phyloP scores from a whole-genome alignment of 2,888 invertebrate species.

The Drosophila pseudotakahashii region DNA sequence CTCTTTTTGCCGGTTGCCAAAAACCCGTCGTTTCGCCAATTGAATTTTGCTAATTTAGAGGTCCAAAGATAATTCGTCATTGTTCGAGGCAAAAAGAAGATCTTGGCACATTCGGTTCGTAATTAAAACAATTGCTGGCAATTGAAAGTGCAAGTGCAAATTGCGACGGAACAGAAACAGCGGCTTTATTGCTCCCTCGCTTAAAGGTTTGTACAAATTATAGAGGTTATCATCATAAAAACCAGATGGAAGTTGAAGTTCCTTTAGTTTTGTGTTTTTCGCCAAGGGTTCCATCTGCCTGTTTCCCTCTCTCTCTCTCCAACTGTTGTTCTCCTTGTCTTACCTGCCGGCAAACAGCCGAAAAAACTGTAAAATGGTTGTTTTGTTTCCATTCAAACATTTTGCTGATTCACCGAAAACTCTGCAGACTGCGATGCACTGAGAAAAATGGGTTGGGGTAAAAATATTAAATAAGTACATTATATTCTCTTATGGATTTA shows the following conservation, averaged over 20 bases:
- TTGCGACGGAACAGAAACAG: constrained; percentile 27
- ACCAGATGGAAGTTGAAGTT: constrained; percentile 6
- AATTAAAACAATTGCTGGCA: constrained; percentile 48
- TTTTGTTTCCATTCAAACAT: constrained; percentile 63
- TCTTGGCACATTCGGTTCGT: not conserved
- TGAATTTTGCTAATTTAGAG: not conserved
- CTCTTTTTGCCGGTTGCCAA: constrained; percentile 66
- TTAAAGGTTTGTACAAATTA: constrained; percentile 23
- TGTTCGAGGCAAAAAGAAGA: not conserved
- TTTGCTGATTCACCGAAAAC: constrained; percentile 60
- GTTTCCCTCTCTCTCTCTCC: constrained; percentile 18
- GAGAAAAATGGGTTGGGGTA: not conserved
- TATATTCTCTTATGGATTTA: too few species aligned
- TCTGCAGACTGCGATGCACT: constrained; percentile 1
- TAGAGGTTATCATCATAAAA: not conserved
- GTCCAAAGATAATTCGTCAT: constrained; percentile 4
- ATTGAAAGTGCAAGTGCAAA: constrained; percentile 74
- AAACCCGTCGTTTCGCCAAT: too few species aligned
- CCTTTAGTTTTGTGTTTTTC: not conserved
- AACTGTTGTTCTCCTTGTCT: constrained; percentile 11
- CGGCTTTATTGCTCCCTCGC: constrained; percentile 2
- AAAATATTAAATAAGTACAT: too few species aligned
- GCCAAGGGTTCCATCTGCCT: constrained; percentile 21
- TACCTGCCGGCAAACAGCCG: constrained; percentile 35
- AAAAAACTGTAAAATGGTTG: constrained; percentile 60